These are phyloP conservation scores for Heliopora coerulea DNA, from an alignment of 92 coral and sea anemone species.

Conservation along the genomic window DNA sequence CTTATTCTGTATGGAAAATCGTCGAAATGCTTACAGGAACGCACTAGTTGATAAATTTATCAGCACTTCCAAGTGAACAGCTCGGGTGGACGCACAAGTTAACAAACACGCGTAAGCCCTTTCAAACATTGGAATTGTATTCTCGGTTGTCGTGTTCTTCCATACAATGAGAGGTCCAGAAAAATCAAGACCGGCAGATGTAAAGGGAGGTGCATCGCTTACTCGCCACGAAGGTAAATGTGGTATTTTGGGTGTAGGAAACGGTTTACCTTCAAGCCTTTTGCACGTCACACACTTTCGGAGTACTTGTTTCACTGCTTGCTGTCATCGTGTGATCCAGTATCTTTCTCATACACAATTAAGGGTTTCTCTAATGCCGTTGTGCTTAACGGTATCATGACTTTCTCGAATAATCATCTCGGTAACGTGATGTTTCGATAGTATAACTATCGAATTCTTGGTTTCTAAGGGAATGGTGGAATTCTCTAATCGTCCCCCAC, in stretches of 20 bases:
- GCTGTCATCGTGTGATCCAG: conserved; percentile 49
- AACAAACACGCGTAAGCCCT: too few species aligned
- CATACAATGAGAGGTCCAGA: too few species aligned
- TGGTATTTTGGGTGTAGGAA: conserved; percentile 37
- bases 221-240: conserved; percentile 40
- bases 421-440: conserved; percentile 32
- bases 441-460: conserved; percentile 37
- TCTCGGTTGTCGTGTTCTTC: too few species aligned
- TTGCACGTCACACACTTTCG: conserved; percentile 53
- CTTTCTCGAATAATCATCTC: conserved; percentile 32
- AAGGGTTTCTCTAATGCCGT: conserved; percentile 53
- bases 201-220: too few species aligned
- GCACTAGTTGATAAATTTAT: conserved; percentile 47
- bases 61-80: conserved; percentile 48
- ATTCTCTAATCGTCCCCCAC: conserved; percentile 13
- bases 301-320: conserved; percentile 40
- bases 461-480: neutral
- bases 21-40: conserved; percentile 51
- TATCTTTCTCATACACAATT: conserved; percentile 43
- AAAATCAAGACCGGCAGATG: too few species aligned
- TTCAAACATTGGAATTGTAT: too few species aligned
- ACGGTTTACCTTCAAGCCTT: conserved; percentile 40
- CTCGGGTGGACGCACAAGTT: too few species aligned
- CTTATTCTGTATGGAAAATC: too few species aligned
- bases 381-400: conserved; percentile 42